These are phyloP conservation scores for Takifugu ocellatus DNA, from an alignment of 2,797 vertebrate species.

Conservation along the genomic window DNA sequence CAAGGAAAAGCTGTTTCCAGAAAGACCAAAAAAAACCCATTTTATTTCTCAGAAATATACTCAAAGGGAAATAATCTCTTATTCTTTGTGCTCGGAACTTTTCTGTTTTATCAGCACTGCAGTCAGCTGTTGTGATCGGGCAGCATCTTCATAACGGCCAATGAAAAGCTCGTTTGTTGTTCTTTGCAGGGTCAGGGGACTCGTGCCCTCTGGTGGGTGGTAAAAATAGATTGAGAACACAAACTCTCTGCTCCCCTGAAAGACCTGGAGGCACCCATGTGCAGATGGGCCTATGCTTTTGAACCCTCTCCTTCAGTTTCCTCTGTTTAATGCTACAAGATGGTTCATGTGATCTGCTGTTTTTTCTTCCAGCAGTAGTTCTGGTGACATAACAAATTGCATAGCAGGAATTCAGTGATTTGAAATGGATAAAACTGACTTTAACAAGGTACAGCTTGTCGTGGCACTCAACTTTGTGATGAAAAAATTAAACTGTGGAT, in stretches of 20 bases:
- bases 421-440: background rate
- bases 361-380: slow-evolving; percentile 11
- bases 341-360: slow-evolving; percentile 53
- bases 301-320: slow-evolving; percentile 27
- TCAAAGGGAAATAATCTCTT: slow-evolving; percentile 33
- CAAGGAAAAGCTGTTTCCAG: background rate
- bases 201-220: slow-evolving; percentile 39
- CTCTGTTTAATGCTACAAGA: slow-evolving; percentile 29
- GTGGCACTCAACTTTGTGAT: background rate
- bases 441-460: background rate
- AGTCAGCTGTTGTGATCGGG: slow-evolving; percentile 62
- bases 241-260: slow-evolving; percentile 50
- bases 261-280: slow-evolving; percentile 56
- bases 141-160: slow-evolving; percentile 52
- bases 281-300: slow-evolving; percentile 53
- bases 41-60: slow-evolving; percentile 9
- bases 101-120: slow-evolving; percentile 43
- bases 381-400: background rate
- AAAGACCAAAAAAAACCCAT: background rate
- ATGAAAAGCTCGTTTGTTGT: slow-evolving; percentile 68
- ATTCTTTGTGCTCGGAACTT: slow-evolving; percentile 24
- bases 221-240: slow-evolving; percentile 64
- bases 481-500: too few species aligned
- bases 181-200: slow-evolving; percentile 60
- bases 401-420: background rate